phyloP scores from a whole-genome alignment of 1,140 invertebrate genomes.

The Cydia splendana region DNA sequence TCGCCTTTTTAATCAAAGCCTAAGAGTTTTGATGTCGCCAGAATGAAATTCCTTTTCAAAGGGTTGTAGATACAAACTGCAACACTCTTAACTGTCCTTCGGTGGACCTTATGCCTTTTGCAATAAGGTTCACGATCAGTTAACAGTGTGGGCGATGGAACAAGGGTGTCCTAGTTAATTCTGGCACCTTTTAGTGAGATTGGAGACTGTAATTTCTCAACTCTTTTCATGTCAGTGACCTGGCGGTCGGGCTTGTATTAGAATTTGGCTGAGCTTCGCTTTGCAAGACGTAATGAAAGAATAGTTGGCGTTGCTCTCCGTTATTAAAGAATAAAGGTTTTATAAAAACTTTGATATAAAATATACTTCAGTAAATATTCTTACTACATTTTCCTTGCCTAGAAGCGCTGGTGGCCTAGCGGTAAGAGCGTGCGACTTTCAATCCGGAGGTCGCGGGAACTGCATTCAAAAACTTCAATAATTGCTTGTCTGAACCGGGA shows the following conservation, averaged over 20 bases:
- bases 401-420: too few species aligned
- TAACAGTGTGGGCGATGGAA: too few species aligned
- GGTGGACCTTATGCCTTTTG: too few species aligned
- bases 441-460: too few species aligned
- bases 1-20: slow-evolving; percentile 27
- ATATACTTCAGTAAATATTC: too few species aligned
- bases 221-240: slow-evolving; percentile 12
- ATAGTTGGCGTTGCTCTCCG: background rate
- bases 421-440: too few species aligned
- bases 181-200: slow-evolving; percentile 26
- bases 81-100: too few species aligned
- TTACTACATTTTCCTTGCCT: too few species aligned
- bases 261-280: background rate
- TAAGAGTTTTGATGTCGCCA: slow-evolving; percentile 13
- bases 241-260: background rate
- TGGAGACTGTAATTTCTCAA: background rate
- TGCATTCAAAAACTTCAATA: too few species aligned
- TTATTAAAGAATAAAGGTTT: background rate
- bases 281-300: background rate
- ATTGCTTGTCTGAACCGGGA: too few species aligned
- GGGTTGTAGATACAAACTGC: background rate
- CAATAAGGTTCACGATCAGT: too few species aligned
- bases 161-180: slow-evolving; percentile 24
- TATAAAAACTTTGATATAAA: background rate
- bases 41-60: slow-evolving; percentile 30